A percentile compares a stretch with the other conserved stretches of the same genome.
Conservation (phyloP, 2,888 invertebrate species). For the Therioaphis trifolii region DNA sequence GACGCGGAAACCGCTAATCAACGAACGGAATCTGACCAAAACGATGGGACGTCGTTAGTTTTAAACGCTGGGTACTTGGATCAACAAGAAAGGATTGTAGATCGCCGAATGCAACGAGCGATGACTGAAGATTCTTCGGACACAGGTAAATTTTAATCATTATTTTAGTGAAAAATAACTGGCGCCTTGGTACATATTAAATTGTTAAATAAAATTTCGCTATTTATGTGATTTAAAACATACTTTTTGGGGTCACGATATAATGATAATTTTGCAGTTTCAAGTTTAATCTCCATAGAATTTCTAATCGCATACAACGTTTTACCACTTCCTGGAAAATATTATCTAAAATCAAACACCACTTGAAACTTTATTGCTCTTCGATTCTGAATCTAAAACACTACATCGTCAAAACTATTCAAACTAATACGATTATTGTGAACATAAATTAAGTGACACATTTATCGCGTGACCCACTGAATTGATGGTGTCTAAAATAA, state of each 20-base stretch:
- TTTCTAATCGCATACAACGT: too few species aligned
- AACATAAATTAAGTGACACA: not conserved
- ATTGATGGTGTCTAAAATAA: not conserved
- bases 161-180: not conserved
- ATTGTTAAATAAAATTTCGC: not conserved
- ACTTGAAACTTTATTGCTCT: not conserved
- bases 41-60: conserved; percentile 34
- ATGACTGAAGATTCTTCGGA: conserved; percentile 64
- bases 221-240: too few species aligned
- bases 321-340: not conserved
- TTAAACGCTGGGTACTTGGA: conserved; percentile 47
- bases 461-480: not conserved
- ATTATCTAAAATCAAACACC: not conserved
- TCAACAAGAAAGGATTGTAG: conserved; percentile 43
- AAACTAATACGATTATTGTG: not conserved
- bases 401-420: not conserved
- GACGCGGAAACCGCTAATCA: not conserved
- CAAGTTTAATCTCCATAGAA: too few species aligned
- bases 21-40: conserved; percentile 20
- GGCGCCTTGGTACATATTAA: not conserved
- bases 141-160: conserved; percentile 35
- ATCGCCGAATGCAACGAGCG: conserved; percentile 56
- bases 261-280: too few species aligned
- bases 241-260: too few species aligned
- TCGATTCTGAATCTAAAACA: conserved; percentile 16